These are phyloP conservation scores for Amphimallon solstitiale DNA, from an alignment of 2,888 invertebrate genomes.

Conservation along the genomic window DNA sequence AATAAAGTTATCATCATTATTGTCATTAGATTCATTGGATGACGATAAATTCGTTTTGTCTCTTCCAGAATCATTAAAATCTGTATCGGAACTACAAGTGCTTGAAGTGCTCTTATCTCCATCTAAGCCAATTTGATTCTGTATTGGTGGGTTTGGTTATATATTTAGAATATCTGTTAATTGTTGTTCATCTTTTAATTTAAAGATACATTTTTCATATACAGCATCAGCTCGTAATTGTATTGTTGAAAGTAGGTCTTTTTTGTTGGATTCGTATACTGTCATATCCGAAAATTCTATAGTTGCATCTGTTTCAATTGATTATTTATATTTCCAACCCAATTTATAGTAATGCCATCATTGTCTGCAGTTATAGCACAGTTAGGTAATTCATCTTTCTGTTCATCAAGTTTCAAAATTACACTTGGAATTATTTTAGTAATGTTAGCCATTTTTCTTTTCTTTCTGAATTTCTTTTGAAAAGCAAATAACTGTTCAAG, in stretches of 20 bases:
- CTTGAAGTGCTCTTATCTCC: no score
- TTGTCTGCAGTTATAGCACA: neutral
- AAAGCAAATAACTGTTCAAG: slow-evolving; percentile 2
- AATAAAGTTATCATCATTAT: no score
- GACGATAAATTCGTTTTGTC: slow-evolving; percentile 9
- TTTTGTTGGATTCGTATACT: slow-evolving; percentile 8
- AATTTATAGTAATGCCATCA: no score
- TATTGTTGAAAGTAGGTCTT: slow-evolving; percentile 8
- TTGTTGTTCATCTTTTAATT: slow-evolving; percentile 5
- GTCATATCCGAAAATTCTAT: neutral
- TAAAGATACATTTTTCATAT: slow-evolving; percentile 6
- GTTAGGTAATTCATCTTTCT: neutral
- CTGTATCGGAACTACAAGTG: neutral
- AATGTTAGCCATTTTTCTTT: slow-evolving; percentile 7
- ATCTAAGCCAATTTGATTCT: neutral
- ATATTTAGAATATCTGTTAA: slow-evolving; percentile 6
- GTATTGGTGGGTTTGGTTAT: slow-evolving; percentile 11
- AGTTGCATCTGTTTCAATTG: no score
- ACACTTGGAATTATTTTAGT: slow-evolving; percentile 3
- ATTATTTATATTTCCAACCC: no score
- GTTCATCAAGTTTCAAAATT: neutral
- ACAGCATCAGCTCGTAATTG: slow-evolving; percentile 6
- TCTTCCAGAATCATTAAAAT: neutral
- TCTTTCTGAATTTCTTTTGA: slow-evolving; percentile 15
- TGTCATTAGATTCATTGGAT: slow-evolving; percentile 4